phyloP scores from a whole-genome alignment of 2,888 invertebrate species.

The Stomorhina lunata region DNA sequence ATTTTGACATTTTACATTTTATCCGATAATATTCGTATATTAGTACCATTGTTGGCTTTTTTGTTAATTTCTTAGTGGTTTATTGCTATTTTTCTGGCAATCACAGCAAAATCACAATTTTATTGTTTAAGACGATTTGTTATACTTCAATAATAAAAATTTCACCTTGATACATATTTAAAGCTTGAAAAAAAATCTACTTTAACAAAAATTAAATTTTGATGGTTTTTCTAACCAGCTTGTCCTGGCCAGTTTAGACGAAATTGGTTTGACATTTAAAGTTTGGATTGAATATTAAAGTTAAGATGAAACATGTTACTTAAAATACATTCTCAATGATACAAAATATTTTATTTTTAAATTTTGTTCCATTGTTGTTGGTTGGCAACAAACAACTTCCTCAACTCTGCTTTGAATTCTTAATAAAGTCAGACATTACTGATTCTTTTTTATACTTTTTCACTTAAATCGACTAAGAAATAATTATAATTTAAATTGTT shows the following conservation, averaged over 20 bases:
- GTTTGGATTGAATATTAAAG: background rate
- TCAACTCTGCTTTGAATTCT: conserved; percentile 42
- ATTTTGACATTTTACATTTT: conserved; percentile 43
- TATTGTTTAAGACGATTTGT: background rate
- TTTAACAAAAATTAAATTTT: background rate
- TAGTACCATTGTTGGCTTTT: background rate
- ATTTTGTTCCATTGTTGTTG: background rate
- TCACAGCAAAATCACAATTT: background rate
- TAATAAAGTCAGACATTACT: conserved; percentile 45
- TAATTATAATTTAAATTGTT: conserved; percentile 9
- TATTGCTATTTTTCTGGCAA: background rate
- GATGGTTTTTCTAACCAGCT: background rate
- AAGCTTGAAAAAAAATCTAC: background rate
- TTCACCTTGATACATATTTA: conserved; percentile 46
- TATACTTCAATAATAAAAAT: background rate
- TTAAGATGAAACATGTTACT: background rate
- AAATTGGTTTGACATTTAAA: conserved; percentile 41
- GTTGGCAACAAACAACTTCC: conserved; percentile 31
- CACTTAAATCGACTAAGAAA: conserved; percentile 34
- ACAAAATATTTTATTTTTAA: background rate
- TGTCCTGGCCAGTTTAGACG: conserved; percentile 23
- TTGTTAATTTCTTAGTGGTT: background rate
- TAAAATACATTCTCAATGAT: background rate
- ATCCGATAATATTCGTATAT: background rate
- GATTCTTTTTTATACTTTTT: conserved; percentile 14